phyloP scores from a whole-genome alignment of 1,140 invertebrate genomes.

The Pseudomyrmex gracilis region DNA sequence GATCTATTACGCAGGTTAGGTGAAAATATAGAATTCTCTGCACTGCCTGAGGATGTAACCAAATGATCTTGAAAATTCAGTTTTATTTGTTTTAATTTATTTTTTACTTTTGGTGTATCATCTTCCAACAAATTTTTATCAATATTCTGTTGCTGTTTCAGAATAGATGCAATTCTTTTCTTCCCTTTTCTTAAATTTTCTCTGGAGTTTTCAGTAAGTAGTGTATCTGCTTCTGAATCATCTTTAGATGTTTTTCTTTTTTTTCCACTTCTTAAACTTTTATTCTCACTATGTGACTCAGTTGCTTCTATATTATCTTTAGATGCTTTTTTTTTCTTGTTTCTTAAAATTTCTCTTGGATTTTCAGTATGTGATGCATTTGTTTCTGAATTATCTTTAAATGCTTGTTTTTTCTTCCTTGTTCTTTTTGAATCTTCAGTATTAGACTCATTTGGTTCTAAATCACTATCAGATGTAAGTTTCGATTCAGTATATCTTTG shows the following conservation, averaged over 20 bases:
- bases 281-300: not conserved
- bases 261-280: not conserved
- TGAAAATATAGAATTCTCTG: not conserved
- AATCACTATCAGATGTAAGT: not conserved
- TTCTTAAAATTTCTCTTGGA: not conserved
- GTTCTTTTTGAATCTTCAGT: not conserved
- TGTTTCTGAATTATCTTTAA: not conserved
- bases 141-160: slow-evolving; percentile 2
- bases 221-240: not conserved
- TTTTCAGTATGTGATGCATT: not conserved
- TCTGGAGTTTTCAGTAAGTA: too few relatives aligned
- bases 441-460: not conserved
- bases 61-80: slow-evolving; percentile 22
- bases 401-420: not conserved
- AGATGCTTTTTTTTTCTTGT: not conserved
- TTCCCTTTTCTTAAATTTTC: too few relatives aligned
- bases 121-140: not conserved
- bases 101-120: not conserved
- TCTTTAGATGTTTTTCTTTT: not conserved
- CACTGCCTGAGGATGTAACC: not conserved
- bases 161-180: not conserved
- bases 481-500: not conserved
- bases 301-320: not conserved
- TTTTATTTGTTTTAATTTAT: slow-evolving; percentile 56
- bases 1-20: not conserved